Evolutionary conservation across 2,888 invertebrate genomes (phyloP).

Genomic region (Tenthredo amoena): DNA sequence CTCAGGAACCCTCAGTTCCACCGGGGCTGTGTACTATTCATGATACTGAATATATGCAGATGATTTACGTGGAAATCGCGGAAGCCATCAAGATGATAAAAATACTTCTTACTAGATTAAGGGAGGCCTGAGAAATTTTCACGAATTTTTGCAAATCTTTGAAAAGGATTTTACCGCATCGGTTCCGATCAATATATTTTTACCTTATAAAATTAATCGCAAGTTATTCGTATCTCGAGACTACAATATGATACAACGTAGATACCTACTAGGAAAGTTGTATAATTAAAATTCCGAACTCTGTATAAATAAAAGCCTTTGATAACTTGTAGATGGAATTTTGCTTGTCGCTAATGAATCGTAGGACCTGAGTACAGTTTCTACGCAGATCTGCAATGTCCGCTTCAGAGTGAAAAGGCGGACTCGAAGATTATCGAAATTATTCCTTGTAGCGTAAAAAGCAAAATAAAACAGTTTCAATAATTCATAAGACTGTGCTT

Average conservation of each 20-base stretch:
- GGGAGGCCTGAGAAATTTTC: too few species aligned
- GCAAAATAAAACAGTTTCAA: not conserved
- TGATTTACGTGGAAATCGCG: not conserved
- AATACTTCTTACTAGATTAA: not conserved
- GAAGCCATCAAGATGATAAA: not conserved
- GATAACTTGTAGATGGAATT: too few species aligned
- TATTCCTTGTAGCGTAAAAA: not conserved
- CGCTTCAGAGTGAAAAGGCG: not conserved
- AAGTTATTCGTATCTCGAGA: too few species aligned
- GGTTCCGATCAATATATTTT: too few species aligned
- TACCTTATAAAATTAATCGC: too few species aligned
- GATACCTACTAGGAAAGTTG: too few species aligned
- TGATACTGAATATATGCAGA: constrained; percentile 16
- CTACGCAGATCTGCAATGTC: not conserved
- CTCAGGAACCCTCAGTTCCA: not conserved
- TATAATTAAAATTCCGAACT: too few species aligned
- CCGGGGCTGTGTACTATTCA: not conserved
- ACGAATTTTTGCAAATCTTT: too few species aligned
- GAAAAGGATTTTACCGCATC: too few species aligned
- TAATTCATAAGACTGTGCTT: not conserved
- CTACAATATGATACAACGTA: too few species aligned
- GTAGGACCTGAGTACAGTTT: not conserved
- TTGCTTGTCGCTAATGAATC: not conserved
- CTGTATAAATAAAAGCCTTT: too few species aligned
- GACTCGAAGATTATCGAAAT: not conserved